phyloP scores from a whole-genome alignment of 2,113 vertebrate genomes.

The Phylloscopus trochiloides region DNA sequence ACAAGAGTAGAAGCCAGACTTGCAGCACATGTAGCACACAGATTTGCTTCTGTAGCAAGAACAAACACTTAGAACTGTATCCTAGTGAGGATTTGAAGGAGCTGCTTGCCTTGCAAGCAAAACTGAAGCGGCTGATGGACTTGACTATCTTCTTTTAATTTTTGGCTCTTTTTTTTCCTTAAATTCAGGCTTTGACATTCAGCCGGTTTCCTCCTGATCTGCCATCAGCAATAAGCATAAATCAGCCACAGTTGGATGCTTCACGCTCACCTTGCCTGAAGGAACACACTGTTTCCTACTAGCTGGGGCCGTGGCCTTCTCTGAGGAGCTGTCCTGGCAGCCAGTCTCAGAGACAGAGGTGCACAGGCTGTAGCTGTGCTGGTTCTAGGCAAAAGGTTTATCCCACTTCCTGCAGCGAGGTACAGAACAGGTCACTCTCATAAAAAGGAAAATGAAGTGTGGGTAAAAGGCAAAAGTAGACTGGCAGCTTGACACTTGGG shows the following conservation, averaged over 20 bases:
- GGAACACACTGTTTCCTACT: neutral
- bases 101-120: neutral
- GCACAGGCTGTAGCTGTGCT: rapidly evolving
- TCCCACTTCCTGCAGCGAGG: rapidly evolving
- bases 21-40: neutral
- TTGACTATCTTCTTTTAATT: neutral
- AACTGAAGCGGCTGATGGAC: neutral
- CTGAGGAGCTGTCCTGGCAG: neutral
- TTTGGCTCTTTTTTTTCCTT: no score
- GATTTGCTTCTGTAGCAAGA: neutral
- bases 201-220: neutral
- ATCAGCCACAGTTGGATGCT: neutral
- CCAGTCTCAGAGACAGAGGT: neutral
- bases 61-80: neutral
- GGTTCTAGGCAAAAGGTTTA: neutral
- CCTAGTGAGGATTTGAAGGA: neutral
- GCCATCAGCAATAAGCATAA: neutral
- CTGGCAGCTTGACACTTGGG: neutral
- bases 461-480: neutral
- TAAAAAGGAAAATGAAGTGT: neutral
- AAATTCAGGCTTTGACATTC: neutral
- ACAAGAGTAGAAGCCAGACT: no score
- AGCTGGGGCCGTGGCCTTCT: neutral
- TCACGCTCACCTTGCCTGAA: neutral
- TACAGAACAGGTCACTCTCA: neutral